Conservation (phyloP, 2,797 vertebrate genomes). For the Argyrosomus regius region DNA sequence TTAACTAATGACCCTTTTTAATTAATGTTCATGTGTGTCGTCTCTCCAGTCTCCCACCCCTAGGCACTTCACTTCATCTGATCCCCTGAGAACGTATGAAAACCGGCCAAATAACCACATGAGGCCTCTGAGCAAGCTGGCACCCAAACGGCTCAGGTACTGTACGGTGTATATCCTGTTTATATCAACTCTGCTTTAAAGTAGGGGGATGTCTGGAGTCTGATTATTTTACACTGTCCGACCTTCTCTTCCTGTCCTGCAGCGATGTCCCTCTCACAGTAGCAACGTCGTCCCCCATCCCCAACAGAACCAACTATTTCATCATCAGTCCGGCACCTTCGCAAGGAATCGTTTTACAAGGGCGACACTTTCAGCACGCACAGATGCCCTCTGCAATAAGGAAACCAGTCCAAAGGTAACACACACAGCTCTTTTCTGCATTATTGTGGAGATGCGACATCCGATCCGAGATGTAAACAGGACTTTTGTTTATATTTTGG, state of each 20-base stretch:
- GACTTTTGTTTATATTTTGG: background rate
- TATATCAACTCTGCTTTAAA: background rate
- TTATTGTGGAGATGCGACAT: no score
- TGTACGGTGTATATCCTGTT: slow-evolving; percentile 12
- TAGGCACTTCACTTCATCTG: slow-evolving; percentile 76
- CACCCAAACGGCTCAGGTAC: slow-evolving; percentile 90
- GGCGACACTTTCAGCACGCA: slow-evolving; percentile 92
- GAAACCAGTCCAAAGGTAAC: slow-evolving; percentile 93
- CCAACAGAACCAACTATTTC: slow-evolving; percentile 79
- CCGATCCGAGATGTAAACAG: background rate
- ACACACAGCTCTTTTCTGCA: background rate
- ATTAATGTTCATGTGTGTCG: background rate
- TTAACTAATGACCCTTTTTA: background rate
- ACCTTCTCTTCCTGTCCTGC: slow-evolving; percentile 15
- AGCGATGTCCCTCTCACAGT: slow-evolving; percentile 88
- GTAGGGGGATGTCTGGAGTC: no score
- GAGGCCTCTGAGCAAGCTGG: slow-evolving; percentile 88
- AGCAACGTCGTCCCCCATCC: slow-evolving; percentile 69
- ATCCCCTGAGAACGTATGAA: slow-evolving; percentile 88
- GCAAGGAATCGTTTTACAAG: slow-evolving; percentile 90
- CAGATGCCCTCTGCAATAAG: slow-evolving; percentile 84
- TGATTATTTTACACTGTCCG: background rate
- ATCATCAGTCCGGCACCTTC: slow-evolving; percentile 76
- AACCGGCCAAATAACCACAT: slow-evolving; percentile 83
- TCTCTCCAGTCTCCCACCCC: slow-evolving; percentile 74